Evolutionary conservation across 2,888 invertebrate genomes (phyloP), one percentile per base, ranked within the genome.

Genomic region (Agrochola macilenta): DNA sequence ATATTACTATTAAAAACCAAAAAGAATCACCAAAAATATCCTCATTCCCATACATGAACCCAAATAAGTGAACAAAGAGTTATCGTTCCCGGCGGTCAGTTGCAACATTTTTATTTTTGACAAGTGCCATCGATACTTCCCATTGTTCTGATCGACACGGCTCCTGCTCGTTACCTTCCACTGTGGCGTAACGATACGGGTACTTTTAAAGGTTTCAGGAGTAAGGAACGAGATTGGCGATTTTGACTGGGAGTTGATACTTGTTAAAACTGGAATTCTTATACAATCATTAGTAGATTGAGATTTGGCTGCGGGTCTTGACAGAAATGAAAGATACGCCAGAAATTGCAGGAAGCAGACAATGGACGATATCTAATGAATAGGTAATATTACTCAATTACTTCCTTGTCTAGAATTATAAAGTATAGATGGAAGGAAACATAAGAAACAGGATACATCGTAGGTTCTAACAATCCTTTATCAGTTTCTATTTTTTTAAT

Each of bases 121-220:
- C 95, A 95, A 95, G 94, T 95, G 93, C 95, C 95, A 95, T 96
- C 94, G 94, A 95, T 95, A 72, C 74, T 73, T 90, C 88, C 95
- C 93, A 95, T 96, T 96, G 96, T 96, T 95, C 93, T 91, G 90
- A 83, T 74, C 83, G 84, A 77, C 74, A 35, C 69, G 46, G 66
- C 76, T 83, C 1, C 83, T 79, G 80, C 82, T 76, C 58, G 84
- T 80, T 73, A 69, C 84, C 57, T 60, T 74, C 12, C 5, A 54
- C 58, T 69, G 43, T 39, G 26, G 64, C 49, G 43, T 63, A 83
- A 82, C 46, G 58, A 83, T 83, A 83, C 68, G n/a, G 64, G 46
- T 63, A 23, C 39, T 60, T 68, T 71, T 43, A 54, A 63, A 17
- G n/a, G 0, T 49, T 63, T 43, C n/a, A 23, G 26, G 5, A 39